Conservation (phyloP, 1,140 invertebrate species). For the Schmidtea mediterranea region DNA sequence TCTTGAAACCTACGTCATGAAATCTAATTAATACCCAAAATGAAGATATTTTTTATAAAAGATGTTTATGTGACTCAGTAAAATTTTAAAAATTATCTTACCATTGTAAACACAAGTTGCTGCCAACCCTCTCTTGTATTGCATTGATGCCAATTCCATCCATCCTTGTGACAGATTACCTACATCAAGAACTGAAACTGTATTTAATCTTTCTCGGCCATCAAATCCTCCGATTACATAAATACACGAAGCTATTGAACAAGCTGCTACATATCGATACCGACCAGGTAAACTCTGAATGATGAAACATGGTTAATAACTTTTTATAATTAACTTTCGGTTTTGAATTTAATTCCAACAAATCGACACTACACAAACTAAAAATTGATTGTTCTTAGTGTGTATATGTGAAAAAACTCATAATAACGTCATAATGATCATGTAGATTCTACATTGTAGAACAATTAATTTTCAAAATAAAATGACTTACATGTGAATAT, state of each 20-base stretch:
- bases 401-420: no score
- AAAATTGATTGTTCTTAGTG: no score
- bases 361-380: no score
- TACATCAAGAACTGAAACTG: slow-evolving; percentile 17
- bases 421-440: no score
- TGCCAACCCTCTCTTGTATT: slow-evolving; percentile 16
- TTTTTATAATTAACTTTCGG: no score
- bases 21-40: slow-evolving; percentile 3
- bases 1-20: slow-evolving; percentile 5
- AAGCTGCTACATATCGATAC: slow-evolving; percentile 20
- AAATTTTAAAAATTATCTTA: slow-evolving; percentile 6
- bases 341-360: no score
- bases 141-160: slow-evolving; percentile 15
- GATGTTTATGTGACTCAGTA: no score
- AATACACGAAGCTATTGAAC: slow-evolving; percentile 31
- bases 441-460: no score
- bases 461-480: no score
- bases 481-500: no score
- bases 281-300: slow-evolving; percentile 15
- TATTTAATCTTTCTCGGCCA: slow-evolving; percentile 16
- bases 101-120: slow-evolving; percentile 19
- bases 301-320: no score
- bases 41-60: not conserved
- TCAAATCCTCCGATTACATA: slow-evolving; percentile 23
- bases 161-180: slow-evolving; percentile 13